phyloP scores from a whole-genome alignment of 2,113 vertebrate species.

The Collichthys lucidus region DNA sequence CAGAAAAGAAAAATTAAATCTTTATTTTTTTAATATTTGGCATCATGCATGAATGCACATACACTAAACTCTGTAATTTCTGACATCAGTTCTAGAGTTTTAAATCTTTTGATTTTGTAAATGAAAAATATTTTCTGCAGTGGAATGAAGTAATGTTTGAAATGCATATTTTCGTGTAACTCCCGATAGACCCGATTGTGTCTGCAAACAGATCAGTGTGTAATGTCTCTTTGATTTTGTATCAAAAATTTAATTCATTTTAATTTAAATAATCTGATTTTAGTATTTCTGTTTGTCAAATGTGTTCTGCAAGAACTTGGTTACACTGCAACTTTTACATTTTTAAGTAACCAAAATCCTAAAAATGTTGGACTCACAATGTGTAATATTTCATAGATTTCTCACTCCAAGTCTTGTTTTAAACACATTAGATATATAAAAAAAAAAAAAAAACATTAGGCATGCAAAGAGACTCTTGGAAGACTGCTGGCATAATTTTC shows the following conservation, averaged over 20 bases:
- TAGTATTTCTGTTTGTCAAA: background rate
- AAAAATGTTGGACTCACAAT: background rate
- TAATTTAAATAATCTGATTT: background rate
- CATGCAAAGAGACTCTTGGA: background rate
- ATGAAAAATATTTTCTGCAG: background rate
- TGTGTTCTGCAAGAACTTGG: background rate
- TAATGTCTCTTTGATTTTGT: conserved; percentile 12
- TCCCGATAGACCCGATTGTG: background rate
- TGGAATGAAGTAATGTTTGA: conserved; percentile 22
- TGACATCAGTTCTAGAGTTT: background rate
- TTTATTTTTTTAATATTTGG: conserved; percentile 15
- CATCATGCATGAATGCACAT: background rate
- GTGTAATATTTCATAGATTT: background rate
- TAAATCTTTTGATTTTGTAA: background rate
- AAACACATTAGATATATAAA: background rate
- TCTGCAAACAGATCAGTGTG: background rate
- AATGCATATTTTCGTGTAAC: background rate
- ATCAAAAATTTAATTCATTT: background rate
- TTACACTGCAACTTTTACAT: background rate
- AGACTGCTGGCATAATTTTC: background rate
- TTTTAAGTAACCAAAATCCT: background rate
- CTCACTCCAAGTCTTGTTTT: background rate
- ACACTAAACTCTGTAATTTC: background rate
- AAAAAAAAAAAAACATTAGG: background rate
- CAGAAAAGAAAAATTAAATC: background rate